These are phyloP conservation scores for Epinotia bilunana DNA, from an alignment of 2,888 invertebrate genomes.

Conservation along the genomic window DNA sequence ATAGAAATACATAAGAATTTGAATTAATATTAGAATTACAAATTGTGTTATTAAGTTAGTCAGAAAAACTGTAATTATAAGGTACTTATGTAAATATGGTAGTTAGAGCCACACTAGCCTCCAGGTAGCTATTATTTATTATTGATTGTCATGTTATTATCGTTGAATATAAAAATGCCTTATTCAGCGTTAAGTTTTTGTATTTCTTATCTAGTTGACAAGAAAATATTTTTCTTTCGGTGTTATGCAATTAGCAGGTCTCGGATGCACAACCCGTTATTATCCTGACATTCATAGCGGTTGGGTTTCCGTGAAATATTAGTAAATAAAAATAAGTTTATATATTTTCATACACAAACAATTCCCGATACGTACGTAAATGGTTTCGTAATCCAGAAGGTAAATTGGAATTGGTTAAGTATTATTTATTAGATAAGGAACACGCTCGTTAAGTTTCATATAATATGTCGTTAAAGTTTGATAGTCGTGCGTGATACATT, in stretches of 20 bases:
- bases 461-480: constrained; percentile 19
- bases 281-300: constrained; percentile 30
- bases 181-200: constrained; percentile 25
- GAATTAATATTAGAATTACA: too few relatives aligned
- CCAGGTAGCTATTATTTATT: too few relatives aligned
- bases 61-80: too few relatives aligned
- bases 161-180: constrained; percentile 31
- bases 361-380: background rate
- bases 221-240: constrained; percentile 32
- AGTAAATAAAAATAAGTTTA: constrained; percentile 13
- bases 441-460: constrained; percentile 2
- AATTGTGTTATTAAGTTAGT: too few relatives aligned
- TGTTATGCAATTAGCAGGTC: constrained; percentile 36
- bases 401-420: background rate
- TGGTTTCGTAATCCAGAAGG: background rate
- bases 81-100: too few relatives aligned
- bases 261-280: constrained; percentile 33
- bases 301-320: constrained; percentile 10
- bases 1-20: too few relatives aligned
- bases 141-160: constrained; percentile 27
- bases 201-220: constrained; percentile 22
- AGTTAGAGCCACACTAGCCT: too few relatives aligned
- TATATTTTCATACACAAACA: constrained; percentile 10
- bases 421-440: background rate
- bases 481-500: background rate